Conservation (phyloP, 1,140 invertebrate species). For the Chymomyza costata region DNA sequence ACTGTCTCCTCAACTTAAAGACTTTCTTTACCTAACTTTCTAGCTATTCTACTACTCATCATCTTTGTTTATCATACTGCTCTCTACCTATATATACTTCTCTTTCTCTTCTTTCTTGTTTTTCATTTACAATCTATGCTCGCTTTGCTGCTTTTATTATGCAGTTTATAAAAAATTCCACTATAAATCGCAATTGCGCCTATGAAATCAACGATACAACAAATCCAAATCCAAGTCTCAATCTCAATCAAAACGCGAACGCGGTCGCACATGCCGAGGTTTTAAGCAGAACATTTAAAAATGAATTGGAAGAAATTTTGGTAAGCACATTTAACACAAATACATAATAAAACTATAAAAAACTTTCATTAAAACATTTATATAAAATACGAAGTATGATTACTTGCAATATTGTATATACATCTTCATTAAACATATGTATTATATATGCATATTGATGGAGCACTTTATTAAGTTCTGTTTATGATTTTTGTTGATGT, state of each 20-base stretch:
- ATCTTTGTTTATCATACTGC: conserved; percentile 15
- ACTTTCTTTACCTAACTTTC: background rate
- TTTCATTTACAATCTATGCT: conserved; percentile 29
- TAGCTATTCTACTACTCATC: conserved; percentile 4
- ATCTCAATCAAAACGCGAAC: conserved; percentile 60
- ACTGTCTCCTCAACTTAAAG: background rate
- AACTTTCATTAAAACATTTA: too few relatives aligned
- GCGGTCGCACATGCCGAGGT: conserved; percentile 59
- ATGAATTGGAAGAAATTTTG: conserved; percentile 70
- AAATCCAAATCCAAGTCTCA: conserved; percentile 56
- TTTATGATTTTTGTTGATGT: too few relatives aligned
- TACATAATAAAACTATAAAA: too few relatives aligned
- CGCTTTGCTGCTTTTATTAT: conserved; percentile 26
- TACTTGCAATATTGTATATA: too few relatives aligned
- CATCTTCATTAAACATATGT: too few relatives aligned
- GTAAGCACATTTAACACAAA: conserved; percentile 47
- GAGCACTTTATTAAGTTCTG: too few relatives aligned
- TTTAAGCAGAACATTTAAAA: conserved; percentile 68
- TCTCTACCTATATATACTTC: conserved; percentile 43
- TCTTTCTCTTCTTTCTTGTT: conserved; percentile 33
- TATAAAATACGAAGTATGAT: too few relatives aligned
- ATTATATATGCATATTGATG: too few relatives aligned
- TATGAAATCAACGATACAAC: conserved; percentile 64
- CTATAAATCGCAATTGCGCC: conserved; percentile 69
- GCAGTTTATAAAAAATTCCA: conserved; percentile 71